phyloP scores from a whole-genome alignment of 2,888 invertebrate genomes.

The Boloria euphrosyne region DNA sequence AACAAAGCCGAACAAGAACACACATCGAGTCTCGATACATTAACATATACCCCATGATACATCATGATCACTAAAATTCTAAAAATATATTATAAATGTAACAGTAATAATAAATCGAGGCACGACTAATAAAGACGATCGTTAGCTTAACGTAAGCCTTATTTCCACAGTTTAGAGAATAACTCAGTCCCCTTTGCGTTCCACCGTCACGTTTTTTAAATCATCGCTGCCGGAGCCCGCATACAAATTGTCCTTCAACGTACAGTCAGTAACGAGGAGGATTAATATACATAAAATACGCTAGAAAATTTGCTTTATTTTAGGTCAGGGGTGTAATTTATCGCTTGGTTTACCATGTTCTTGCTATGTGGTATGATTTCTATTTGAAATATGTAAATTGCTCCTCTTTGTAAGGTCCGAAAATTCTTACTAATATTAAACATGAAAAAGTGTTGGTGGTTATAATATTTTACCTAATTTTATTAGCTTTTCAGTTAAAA shows the following conservation, averaged over 20 bases:
- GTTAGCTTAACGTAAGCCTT: conserved; percentile 29
- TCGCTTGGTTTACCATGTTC: conserved; percentile 11
- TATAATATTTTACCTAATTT: too few relatives aligned
- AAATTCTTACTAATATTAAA: too few relatives aligned
- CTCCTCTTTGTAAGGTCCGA: not conserved
- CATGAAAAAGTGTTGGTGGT: too few relatives aligned
- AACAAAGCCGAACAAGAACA: too few relatives aligned
- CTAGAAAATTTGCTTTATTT: conserved; percentile 25
- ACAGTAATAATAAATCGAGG: not conserved
- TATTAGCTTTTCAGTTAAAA: too few relatives aligned
- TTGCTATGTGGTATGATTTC: not conserved
- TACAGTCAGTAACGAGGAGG: conserved; percentile 28
- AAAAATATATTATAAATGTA: too few relatives aligned
- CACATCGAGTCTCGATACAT: too few relatives aligned
- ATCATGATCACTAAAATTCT: too few relatives aligned
- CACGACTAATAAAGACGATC: conserved; percentile 3
- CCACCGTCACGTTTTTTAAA: conserved; percentile 64
- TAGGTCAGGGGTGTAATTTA: conserved; percentile 20
- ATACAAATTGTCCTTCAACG: conserved; percentile 54
- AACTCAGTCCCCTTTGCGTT: conserved; percentile 46
- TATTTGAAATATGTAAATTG: not conserved
- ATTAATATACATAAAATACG: conserved; percentile 30
- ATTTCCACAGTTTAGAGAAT: conserved; percentile 37
- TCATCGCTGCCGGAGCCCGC: conserved; percentile 52
- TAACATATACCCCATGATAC: too few relatives aligned